Evolutionary conservation across 2,113 vertebrate genomes (phyloP).

Genomic region (Seriola rivoliana): DNA sequence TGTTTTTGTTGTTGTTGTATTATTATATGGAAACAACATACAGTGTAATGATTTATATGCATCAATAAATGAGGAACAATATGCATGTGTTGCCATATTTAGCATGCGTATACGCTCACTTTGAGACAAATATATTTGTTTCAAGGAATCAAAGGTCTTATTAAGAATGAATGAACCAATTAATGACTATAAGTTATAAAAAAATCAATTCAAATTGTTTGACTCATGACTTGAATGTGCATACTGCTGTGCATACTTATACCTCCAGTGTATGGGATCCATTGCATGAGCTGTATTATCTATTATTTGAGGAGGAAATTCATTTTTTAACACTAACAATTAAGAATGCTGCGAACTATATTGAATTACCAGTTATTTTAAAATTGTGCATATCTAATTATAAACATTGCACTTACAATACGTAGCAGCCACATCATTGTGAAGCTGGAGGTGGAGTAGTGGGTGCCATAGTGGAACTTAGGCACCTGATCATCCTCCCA

Average conservation of each 20-base stretch:
- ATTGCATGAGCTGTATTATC: not conserved
- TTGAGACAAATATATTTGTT: conserved; percentile 52
- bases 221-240: not conserved
- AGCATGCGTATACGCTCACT: conserved; percentile 49
- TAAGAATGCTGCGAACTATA: not conserved
- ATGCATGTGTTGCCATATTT: conserved; percentile 53
- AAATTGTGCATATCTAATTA: not conserved
- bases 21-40: not conserved
- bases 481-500: conserved; percentile 99
- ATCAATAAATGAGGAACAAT: conserved; percentile 11
- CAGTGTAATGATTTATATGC: not conserved
- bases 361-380: not conserved
- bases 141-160: conserved; percentile 30
- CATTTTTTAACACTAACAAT: not conserved
- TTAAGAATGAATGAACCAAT: conserved; percentile 64
- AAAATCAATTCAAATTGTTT: not conserved
- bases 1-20: conserved; percentile 19
- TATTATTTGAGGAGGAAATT: not conserved
- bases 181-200: too few species aligned
- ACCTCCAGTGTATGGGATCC: not conserved
- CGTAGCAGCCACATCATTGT: conserved; percentile 95
- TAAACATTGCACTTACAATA: conserved; percentile 87
- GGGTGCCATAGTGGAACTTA: conserved; percentile 98
- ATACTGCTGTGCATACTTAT: not conserved
- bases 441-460: conserved; percentile 98